Base-by-base conservation (phyloP, 2,113 vertebrate species). In the Nanger granti region DNA sequence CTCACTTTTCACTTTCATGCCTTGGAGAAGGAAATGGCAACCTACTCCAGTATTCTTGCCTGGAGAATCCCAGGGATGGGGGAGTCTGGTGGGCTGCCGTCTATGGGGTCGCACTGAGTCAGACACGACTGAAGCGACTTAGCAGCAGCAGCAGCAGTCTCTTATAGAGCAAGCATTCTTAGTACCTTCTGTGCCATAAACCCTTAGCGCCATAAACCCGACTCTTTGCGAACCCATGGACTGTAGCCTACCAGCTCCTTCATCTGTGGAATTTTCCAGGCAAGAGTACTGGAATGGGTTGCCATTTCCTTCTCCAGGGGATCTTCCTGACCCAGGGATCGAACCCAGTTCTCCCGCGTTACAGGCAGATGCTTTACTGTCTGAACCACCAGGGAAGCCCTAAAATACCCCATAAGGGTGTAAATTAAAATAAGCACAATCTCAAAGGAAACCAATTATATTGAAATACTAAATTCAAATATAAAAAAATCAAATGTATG, bases 391-490 rank as follows among this genome's bases (percentile, higher is more conserved):
- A 73, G 20, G 66, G n/a, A 41, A 41, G 76, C 93, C 47, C 83
- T 49, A 87, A 91, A 97, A 97, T 92, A 94, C 24, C 4, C 20
- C 66, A 4, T 85, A 94, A 73, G 52, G 17, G 1, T 87, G 80
- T 87, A 83, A 96, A 96, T 89, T 79, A 69, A 76, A 76, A 31
- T 12, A 29, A 9, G 14, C 17, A 13, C 4, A 84, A 79, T 88
- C 82, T 76, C 44, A 64, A 82, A 91, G 47, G 13, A 91, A 64
- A 24, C 2, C 22, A 83, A n/a, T 92, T 82, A 62, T 18, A 91
- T 13, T 57, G 12, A 95, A 66, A 44, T 88, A 97, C 44, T 93
- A 90, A 89, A 44, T 66, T 14, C 83, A 73, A 92, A 83, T 64
- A 59, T 91, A 59, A 93, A 91, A 91, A 69, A 64, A 87, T 26